These are phyloP conservation scores for Hirtodrosophila alboralis DNA, from an alignment of 2,888 invertebrate genomes.

Conservation along the genomic window DNA sequence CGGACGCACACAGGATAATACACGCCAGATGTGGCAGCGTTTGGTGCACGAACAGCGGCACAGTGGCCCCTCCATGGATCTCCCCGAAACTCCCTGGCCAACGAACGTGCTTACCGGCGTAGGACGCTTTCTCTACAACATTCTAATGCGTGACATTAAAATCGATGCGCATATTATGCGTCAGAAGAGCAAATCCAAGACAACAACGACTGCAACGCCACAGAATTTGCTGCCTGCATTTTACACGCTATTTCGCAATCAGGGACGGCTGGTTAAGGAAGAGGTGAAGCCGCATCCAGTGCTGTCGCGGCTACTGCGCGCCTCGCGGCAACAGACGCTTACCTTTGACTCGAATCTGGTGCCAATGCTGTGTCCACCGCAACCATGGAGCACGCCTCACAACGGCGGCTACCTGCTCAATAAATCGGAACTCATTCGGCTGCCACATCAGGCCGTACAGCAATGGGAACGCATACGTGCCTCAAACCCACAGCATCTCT, in stretches of 20 bases:
- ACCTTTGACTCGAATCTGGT: conserved; percentile 89
- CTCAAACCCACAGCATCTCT: conserved; percentile 86
- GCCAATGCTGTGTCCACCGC: conserved; percentile 93
- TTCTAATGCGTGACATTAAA: conserved; percentile 93
- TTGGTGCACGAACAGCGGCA: conserved; percentile 85
- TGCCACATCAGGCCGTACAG: conserved; percentile 85
- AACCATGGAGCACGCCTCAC: conserved; percentile 90
- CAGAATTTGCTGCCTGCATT: conserved; percentile 90
- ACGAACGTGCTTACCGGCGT: conserved; percentile 87
- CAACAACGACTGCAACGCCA: conserved; percentile 60
- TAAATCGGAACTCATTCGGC: conserved; percentile 87
- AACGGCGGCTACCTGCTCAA: conserved; percentile 91
- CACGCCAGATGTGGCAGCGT: conserved; percentile 90
- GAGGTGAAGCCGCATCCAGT: conserved; percentile 94
- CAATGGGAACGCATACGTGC: conserved; percentile 88
- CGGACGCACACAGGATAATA: conserved; percentile 85
- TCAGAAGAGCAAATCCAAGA: conserved; percentile 84
- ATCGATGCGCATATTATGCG: conserved; percentile 89
- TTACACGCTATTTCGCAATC: conserved; percentile 90
- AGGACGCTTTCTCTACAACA: conserved; percentile 94
- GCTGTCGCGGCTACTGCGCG: conserved; percentile 87
- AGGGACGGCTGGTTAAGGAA: conserved; percentile 87
- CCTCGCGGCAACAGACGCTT: conserved; percentile 88
- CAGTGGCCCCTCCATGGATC: conserved; percentile 86
- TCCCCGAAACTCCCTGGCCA: conserved; percentile 88